A percentile compares a stretch with the other conserved stretches of the same genome.
These are phyloP conservation scores for Yponomeuta malinellus DNA, from an alignment of 2,888 invertebrate species.

Conservation along the genomic window DNA sequence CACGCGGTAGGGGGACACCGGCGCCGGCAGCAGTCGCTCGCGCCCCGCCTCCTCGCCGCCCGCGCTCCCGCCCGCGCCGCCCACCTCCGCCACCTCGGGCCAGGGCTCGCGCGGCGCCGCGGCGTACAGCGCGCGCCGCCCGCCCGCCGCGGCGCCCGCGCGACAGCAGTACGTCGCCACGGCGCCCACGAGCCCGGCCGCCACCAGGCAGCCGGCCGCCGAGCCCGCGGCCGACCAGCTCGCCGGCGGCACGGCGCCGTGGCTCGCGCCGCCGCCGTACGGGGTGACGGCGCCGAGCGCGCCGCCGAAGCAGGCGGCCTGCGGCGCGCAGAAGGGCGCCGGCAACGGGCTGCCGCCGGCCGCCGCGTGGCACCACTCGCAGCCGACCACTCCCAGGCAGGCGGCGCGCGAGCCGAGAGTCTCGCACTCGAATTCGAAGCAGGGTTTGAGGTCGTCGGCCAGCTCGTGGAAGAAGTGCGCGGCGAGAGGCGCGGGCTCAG, in stretches of 20 bases:
- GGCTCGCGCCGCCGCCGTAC: conserved; percentile 79
- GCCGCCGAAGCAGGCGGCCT: conserved; percentile 90
- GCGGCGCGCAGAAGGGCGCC: conserved; percentile 86
- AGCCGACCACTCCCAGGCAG: conserved; percentile 86
- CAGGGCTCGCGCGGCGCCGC: conserved; percentile 77
- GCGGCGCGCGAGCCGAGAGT: conserved; percentile 77
- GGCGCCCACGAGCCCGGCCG: conserved; percentile 86
- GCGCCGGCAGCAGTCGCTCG: conserved; percentile 87
- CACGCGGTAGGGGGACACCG: conserved; percentile 85
- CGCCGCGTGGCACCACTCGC: conserved; percentile 90
- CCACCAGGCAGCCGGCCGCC: conserved; percentile 89
- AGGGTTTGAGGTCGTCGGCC: conserved; percentile 76
- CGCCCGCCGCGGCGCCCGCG: conserved; percentile 83
- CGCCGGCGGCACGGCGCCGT: conserved; percentile 48
- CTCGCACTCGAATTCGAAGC: conserved; percentile 82
- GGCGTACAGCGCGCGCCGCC: conserved; percentile 69
- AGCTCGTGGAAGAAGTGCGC: conserved; percentile 68
- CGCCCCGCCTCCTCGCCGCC: conserved; percentile 82
- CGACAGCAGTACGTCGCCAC: conserved; percentile 91
- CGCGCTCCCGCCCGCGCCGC: conserved; percentile 29
- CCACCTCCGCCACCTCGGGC: conserved; percentile 74
- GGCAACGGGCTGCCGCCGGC: conserved; percentile 83
- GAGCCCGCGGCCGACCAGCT: conserved; percentile 88
- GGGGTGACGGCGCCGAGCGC: conserved; percentile 88
- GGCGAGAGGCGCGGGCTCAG: conserved; percentile 27